phyloP scores from a whole-genome alignment of 64 coral and sea anemone genomes.

The Montipora foliosa region DNA sequence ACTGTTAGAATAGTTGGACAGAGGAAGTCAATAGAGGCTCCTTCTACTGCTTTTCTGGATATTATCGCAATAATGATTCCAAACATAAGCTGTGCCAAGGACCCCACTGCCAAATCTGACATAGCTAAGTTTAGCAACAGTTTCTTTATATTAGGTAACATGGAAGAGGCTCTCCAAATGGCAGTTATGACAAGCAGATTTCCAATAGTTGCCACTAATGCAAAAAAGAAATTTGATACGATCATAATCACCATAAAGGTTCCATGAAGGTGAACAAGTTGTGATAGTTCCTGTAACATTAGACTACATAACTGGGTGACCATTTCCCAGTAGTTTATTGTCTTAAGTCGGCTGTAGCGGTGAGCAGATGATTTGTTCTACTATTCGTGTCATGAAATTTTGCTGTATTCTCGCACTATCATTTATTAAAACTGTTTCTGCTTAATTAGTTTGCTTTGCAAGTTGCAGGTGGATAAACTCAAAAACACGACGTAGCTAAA shows the following conservation, averaged over 20 bases:
- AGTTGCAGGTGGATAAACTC: not conserved
- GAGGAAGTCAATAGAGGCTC: not conserved
- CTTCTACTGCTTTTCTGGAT: not conserved
- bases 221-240: not conserved
- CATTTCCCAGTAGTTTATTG: not conserved
- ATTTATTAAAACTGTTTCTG: not conserved
- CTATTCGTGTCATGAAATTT: no score
- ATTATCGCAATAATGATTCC: not conserved
- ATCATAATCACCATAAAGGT: not conserved
- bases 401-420: not conserved
- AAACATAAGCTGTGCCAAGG: constrained; percentile 4
- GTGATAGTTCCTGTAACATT: not conserved
- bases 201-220: not conserved
- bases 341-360: not conserved
- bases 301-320: not conserved
- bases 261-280: not conserved
- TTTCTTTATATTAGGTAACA: not conserved
- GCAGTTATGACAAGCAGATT: constrained; percentile 17
- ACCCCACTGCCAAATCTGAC: constrained; percentile 46
- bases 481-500: no score
- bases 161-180: constrained; percentile 1
- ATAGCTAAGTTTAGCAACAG: constrained; percentile 28
- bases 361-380: no score
- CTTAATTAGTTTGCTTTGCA: not conserved
- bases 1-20: constrained; percentile 2